Conservation (phyloP, 2,113 vertebrate genomes). For the Felis chaus region DNA sequence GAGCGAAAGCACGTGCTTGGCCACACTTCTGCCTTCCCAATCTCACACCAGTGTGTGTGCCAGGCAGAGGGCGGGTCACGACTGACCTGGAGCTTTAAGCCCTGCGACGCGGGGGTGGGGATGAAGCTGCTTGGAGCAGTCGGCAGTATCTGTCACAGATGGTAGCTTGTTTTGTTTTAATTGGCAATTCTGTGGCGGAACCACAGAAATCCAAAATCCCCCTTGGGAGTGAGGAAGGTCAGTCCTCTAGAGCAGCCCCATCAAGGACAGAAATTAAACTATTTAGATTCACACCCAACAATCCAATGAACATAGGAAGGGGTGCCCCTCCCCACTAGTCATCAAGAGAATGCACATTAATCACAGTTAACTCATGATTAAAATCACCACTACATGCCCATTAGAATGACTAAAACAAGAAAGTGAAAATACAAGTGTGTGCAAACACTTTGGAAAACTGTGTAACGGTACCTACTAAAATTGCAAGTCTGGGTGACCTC, state of each 20-base stretch:
- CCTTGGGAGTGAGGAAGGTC: neutral
- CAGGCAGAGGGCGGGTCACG: fast-evolving
- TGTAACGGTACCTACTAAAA: too few relatives aligned
- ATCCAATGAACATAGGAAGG: neutral
- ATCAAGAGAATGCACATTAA: neutral
- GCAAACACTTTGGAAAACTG: neutral
- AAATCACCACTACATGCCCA: neutral
- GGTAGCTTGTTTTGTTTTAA: neutral
- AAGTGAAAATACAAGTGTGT: neutral
- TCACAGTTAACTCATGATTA: neutral
- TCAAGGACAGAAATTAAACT: neutral
- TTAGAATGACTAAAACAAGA: neutral
- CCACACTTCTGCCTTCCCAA: neutral
- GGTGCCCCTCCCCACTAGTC: neutral
- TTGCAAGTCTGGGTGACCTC: neutral
- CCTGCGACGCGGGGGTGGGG: fast-evolving
- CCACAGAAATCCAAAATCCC: neutral
- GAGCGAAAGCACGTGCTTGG: too few relatives aligned
- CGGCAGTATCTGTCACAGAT: neutral
- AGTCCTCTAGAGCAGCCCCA: neutral
- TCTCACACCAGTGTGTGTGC: neutral
- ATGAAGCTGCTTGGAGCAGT: neutral
- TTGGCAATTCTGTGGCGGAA: neutral
- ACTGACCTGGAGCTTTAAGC: neutral
- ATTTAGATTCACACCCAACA: neutral